Evolutionary conservation across 2,888 invertebrate genomes (phyloP), one percentile per base, ranked within the genome.

Genomic region (Heliconius ethilla): DNA sequence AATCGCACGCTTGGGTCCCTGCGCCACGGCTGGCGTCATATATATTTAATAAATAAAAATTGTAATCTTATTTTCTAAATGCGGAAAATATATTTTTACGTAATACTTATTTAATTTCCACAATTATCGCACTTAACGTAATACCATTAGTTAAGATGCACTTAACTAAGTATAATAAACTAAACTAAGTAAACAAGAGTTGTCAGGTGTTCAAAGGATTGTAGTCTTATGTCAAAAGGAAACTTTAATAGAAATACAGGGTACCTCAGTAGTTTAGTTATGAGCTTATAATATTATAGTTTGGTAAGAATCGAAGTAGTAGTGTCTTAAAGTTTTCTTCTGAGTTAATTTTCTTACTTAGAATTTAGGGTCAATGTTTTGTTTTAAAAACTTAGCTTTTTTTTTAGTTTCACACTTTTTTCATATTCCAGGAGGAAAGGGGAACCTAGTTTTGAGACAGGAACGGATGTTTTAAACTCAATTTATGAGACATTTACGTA

Each of bases 151-250:
- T 67, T 69, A 45, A 25, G 69, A 25, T 45, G 40, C 25, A 15
- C 40, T 69, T 18, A 25, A 69, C 40, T 25, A 25, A 27, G 63
- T 63, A 72, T 66, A 65, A 66, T 25, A 27, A 67, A 75, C 40
- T 78, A 51, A 75, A 40, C 33, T 75, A 75, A 78, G 67, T 62
- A 27, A 73, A 78, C 73, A 74, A 78, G 73, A 27, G 51, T 75
- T 69, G 62, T 73, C 72, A 75, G 76, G 75, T 75, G 65, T 78
- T 80, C 75, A 80, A 72, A 78, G 76, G 70, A 76, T 78, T 75
- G 69, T 70, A 70, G 76, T 40, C 15, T 70, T 76, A 65, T 65
- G 72, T 74, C 65, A 73, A 78, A 79, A 75, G 67, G n/a, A 74
- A 77, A 77, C 59, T 74, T 77, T 40, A 62, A 67, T 75, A 76